These are phyloP conservation scores for Macrotis lagotis DNA, from an alignment of 2,113 vertebrate species.

Conservation along the genomic window DNA sequence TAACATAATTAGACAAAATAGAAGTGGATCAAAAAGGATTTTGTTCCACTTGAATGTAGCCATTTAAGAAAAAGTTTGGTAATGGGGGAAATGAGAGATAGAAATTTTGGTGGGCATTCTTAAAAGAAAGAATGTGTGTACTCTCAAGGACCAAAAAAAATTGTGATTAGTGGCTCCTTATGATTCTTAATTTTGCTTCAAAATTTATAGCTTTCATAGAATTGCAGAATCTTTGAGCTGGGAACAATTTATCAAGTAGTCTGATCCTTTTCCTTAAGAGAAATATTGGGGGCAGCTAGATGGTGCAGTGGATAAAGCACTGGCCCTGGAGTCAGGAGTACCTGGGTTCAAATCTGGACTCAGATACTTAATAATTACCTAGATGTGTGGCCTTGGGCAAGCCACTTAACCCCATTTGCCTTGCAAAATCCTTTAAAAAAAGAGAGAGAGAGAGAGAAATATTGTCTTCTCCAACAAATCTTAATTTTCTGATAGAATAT, in stretches of 20 bases:
- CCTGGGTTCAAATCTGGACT: no score
- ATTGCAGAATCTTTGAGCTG: not conserved
- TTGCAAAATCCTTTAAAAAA: no score
- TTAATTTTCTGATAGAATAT: not conserved
- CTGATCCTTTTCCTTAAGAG: slow-evolving; percentile 9
- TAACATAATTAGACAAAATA: not conserved
- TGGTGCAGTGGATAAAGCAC: no score
- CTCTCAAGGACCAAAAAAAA: not conserved
- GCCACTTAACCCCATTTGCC: no score
- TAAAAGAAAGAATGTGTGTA: not conserved
- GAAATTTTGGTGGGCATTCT: not conserved
- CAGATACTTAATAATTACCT: no score
- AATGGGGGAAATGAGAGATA: not conserved
- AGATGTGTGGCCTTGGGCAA: no score
- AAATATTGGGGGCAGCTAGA: no score
- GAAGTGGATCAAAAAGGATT: not conserved
- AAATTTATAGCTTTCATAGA: not conserved
- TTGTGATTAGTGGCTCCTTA: not conserved
- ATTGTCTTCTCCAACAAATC: not conserved
- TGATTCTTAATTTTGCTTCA: not conserved
- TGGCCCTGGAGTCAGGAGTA: no score
- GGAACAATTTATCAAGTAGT: not conserved
- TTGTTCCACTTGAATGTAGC: not conserved
- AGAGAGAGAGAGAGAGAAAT: slow-evolving; percentile 1
- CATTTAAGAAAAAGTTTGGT: not conserved